Evolutionary conservation across 2,797 vertebrate species (phyloP), one percentile per base, ranked within the genome.

Genomic region (Pyrocephalus nanus): DNA sequence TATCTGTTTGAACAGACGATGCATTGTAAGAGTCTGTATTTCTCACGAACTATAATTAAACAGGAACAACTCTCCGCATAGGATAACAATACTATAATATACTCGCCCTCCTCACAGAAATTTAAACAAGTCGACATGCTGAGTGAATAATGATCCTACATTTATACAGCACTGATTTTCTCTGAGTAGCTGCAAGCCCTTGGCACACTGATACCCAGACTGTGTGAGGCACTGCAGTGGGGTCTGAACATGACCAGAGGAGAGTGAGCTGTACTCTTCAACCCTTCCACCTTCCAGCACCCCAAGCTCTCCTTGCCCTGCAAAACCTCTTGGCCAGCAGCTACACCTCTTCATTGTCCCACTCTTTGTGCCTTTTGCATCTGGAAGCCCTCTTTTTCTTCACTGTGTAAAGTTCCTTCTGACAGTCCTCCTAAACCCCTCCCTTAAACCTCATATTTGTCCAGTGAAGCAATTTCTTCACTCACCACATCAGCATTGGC

Each of bases 51-150:
- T 95, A 73, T 93, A 96, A 96, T 96, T 96, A 97, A 93, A 92
- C 90, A 74, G 54, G 51, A 97, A 74, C 70, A 76, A 83, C 70
- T 88, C 85, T 86, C 80, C 12, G 5, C 67, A 69, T 2, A 93
- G 67, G 88, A 84, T 92, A 96, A 90, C 92, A 93, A 93, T 88
- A 95, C 85, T 60, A 53, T 92, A 91, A 93, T 91, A 90, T 75
- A 75, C 91, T 80, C 48, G 30, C 58, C 91, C 57, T 91, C 64
- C 87, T 87, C 69, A 67, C 60, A 83, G 85, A 91, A 90, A 88
- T 92, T 93, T 94, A 90, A 94, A 94, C 81, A 81, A 91, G 72
- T 54, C 0, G 10, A 94, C 75, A 42, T 77, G 72, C 75, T 91
- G 92, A 92, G 73, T 92, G 92, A 96, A 72, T 57, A 94, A 96